A percentile compares a stretch with the other conserved stretches of the same genome.
phyloP scores from a whole-genome alignment of 2,888 invertebrate genomes.

The Ceratothoa steindachneri region DNA sequence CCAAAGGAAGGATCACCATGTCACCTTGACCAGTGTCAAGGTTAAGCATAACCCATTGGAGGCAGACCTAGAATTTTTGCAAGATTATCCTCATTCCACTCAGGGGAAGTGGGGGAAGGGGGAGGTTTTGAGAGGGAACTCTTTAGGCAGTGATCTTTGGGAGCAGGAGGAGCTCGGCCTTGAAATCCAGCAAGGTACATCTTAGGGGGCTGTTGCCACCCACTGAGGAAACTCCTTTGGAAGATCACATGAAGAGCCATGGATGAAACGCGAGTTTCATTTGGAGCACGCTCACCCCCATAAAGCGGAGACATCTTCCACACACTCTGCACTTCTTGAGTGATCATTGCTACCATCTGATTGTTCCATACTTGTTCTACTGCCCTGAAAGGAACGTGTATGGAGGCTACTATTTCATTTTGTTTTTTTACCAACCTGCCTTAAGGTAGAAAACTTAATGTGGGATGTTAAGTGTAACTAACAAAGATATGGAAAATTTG shows the following conservation, averaged over 20 bases:
- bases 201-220: slow-evolving; percentile 28
- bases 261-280: slow-evolving; percentile 33
- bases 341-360: slow-evolving; percentile 22
- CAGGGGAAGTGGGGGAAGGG: slow-evolving; percentile 38
- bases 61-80: slow-evolving; percentile 40
- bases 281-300: slow-evolving; percentile 23
- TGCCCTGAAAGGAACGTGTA: slow-evolving; percentile 28
- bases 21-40: neutral
- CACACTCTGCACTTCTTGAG: slow-evolving; percentile 31
- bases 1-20: neutral
- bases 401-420: neutral
- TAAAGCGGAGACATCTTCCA: slow-evolving; percentile 37
- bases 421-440: neutral
- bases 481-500: too few relatives aligned
- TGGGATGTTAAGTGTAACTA: too few relatives aligned
- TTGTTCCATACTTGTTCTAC: slow-evolving; percentile 35
- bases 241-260: slow-evolving; percentile 44
- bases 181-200: slow-evolving; percentile 26
- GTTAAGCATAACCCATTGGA: slow-evolving; percentile 39
- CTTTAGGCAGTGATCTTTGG: slow-evolving; percentile 28
- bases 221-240: slow-evolving; percentile 35
- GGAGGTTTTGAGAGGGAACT: slow-evolving; percentile 8
- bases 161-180: slow-evolving; percentile 24
- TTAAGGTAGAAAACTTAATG: too few relatives aligned
- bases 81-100: slow-evolving; percentile 43